phyloP scores from a whole-genome alignment of 23 tunicate species.

The Corella eumyota region DNA sequence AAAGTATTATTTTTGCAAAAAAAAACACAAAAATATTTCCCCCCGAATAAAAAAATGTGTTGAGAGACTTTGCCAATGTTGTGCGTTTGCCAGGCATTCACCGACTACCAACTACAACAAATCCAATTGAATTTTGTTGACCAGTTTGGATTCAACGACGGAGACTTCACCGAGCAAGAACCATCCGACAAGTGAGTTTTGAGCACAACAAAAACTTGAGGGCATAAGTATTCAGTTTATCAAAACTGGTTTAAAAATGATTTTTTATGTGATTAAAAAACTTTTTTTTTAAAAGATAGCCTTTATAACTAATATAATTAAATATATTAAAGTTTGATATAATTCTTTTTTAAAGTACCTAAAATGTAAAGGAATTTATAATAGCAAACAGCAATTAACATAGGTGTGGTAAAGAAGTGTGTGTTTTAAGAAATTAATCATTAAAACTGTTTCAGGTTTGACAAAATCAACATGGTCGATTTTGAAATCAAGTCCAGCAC shows the following conservation, averaged over 20 bases:
- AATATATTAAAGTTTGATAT: neutral
- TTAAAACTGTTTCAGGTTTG: slow-evolving; percentile 29
- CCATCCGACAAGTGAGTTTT: slow-evolving; percentile 72
- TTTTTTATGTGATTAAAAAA: neutral
- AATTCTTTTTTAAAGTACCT: neutral
- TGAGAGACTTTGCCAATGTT: slow-evolving; percentile 69
- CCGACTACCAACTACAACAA: slow-evolving; percentile 95
- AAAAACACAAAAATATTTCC: neutral
- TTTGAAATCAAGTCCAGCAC: slow-evolving; percentile 69
- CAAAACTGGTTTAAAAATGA: no score
- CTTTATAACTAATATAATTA: neutral
- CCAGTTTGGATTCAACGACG: slow-evolving; percentile 96
- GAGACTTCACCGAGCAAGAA: slow-evolving; percentile 76
- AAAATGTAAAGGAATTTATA: no score
- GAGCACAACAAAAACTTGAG: neutral
- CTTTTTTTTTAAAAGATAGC: neutral
- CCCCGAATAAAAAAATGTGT: neutral
- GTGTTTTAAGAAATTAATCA: neutral
- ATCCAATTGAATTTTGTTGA: slow-evolving; percentile 96
- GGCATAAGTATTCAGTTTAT: neutral
- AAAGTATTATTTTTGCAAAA: slow-evolving; percentile 19
- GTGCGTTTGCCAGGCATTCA: slow-evolving; percentile 96
- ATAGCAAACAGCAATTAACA: no score
- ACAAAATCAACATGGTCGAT: slow-evolving; percentile 67
- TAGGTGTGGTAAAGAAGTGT: neutral